Evolutionary conservation across 2,888 invertebrate genomes (phyloP), one percentile per base, ranked within the genome.

Genomic region (Euzophera pinguis): DNA sequence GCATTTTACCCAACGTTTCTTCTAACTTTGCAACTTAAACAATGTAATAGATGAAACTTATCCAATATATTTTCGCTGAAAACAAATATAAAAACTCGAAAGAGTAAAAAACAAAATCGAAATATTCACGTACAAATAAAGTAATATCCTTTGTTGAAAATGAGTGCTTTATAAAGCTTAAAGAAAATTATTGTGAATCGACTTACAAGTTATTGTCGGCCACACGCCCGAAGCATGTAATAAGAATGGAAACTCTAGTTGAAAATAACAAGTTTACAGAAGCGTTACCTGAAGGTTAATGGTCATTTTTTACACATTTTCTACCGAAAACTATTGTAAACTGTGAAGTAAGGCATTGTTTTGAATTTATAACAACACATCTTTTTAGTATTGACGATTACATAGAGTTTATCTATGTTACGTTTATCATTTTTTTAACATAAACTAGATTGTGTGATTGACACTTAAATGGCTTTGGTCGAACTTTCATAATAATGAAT

Each of bases 201-300:
- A 68, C 63, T 64, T 59, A 59, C 64, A 63, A 69, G 66, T 67
- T 66, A 70, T 69, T 67, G 71, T 64, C 65, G 51, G 61, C 59
- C 59, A 65, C 59, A 59, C 58, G 69, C 65, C 57, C 64, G 29
- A 50, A 50, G 49, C 49, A 50, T 41, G 60, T 69, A 75, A 73
- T 74, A 73, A 74, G 73, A 74, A 73, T 73, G 65, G 73, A 71
- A 69, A 69, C 69, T 61, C 55, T 57, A 59, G 14, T 39, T 8
- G 8, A 16, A 39, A 16, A 39, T 39, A 39, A 16, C 9, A 13
- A 14, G 8, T 16, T 16, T 16, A 39, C 16, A 39, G 39, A 39
- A 14, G 13, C 1, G 12, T 12, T 3, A 35, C 37, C 8, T 4
- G 8, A 34, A 34, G 10, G 10, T 34, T 10, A 34, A 34, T 34